A percentile compares a stretch with the other conserved stretches of the same genome.
These are phyloP conservation scores for Phoeniculus purpureus DNA, from an alignment of 2,797 vertebrate species.

Conservation along the genomic window DNA sequence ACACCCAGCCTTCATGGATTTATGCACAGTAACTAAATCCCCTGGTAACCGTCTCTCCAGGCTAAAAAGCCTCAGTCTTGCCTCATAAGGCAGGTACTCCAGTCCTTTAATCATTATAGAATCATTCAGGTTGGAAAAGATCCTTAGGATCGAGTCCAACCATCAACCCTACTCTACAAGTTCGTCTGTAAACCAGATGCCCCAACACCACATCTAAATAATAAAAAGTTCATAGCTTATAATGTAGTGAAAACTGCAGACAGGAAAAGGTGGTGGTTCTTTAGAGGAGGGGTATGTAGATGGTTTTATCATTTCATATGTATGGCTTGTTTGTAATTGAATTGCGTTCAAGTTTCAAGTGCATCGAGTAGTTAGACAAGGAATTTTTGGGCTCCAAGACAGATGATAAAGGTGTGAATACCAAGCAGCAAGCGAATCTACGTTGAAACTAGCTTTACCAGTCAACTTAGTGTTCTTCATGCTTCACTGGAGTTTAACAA, in stretches of 20 bases:
- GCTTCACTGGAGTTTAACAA: slow-evolving; percentile 7
- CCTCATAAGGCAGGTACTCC: too few relatives aligned
- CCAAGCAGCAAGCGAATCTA: not conserved
- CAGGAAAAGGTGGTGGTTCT: not conserved
- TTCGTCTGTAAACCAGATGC: too few relatives aligned
- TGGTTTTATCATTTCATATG: not conserved
- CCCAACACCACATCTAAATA: too few relatives aligned
- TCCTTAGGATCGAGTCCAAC: too few relatives aligned
- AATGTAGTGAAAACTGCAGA: not conserved
- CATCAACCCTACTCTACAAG: too few relatives aligned
- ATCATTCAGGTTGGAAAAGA: too few relatives aligned
- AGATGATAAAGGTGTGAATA: not conserved
- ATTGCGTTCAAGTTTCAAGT: not conserved
- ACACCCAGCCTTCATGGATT: too few relatives aligned
- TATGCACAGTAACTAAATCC: too few relatives aligned
- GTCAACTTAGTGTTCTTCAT: not conserved
- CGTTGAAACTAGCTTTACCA: not conserved
- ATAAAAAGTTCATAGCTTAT: too few relatives aligned
- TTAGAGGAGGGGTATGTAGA: not conserved
- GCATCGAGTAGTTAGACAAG: not conserved
- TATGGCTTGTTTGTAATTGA: not conserved
- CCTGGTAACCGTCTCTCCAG: too few relatives aligned
- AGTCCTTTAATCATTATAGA: too few relatives aligned
- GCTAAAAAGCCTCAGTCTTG: too few relatives aligned
- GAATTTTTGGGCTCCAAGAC: not conserved